Evolutionary conservation across 2,797 vertebrate species (phyloP).

Genomic region (Chaenodraco wilsoni): DNA sequence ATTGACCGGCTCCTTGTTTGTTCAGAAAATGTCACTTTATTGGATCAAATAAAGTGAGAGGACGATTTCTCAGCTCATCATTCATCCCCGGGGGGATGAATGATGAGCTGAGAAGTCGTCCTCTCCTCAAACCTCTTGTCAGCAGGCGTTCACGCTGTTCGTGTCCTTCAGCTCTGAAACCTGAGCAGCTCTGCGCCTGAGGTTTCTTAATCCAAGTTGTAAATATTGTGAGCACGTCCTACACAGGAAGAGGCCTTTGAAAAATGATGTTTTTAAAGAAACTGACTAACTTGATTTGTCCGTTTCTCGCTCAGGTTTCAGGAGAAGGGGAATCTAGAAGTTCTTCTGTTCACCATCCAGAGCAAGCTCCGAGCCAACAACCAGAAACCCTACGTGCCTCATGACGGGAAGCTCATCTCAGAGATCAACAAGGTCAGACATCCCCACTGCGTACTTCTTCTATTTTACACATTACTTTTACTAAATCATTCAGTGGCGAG

Average conservation of each 20-base stretch:
- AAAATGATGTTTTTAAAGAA: not conserved
- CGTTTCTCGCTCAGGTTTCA: constrained; percentile 86
- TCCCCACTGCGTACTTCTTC: not conserved
- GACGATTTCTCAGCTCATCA: too few species aligned
- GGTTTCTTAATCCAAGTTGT: not conserved
- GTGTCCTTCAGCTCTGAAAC: constrained; percentile 2
- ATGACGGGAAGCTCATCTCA: constrained; percentile 91
- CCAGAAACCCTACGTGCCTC: constrained; percentile 91
- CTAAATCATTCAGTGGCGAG: not conserved
- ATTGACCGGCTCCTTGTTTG: not conserved
- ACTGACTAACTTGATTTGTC: not conserved
- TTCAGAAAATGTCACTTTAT: not conserved
- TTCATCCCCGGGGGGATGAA: not conserved
- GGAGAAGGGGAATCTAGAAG: constrained; percentile 96
- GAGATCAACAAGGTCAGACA: constrained; percentile 92
- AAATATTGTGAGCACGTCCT: not conserved
- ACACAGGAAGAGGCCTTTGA: not conserved
- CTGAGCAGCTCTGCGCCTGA: not conserved
- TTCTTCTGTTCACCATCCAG: constrained; percentile 97
- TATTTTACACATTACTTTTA: not conserved
- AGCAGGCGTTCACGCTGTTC: not conserved
- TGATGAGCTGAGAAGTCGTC: not conserved
- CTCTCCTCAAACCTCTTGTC: not conserved
- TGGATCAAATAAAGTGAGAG: not conserved
- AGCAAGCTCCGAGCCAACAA: constrained; percentile 95